These are phyloP conservation scores for Bombyx mori DNA, from an alignment of 1,140 invertebrate species.

Conservation along the genomic window ASM3026992v2 NC_085122.1:14278001-14278500, in stretches of 20 bases:
- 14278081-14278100: neutral
- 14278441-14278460: constrained; percentile 1
- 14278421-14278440: neutral
- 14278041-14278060: neutral
- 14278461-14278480: constrained; percentile 1
- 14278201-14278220: neutral
- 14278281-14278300: neutral
- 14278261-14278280: neutral
- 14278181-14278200: neutral
- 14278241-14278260: too few species aligned
- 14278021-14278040: neutral
- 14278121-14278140: neutral
- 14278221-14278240: too few species aligned
- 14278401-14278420: neutral
- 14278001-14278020: neutral
- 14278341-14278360: neutral
- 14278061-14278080: neutral
- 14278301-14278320: neutral
- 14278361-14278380: neutral
- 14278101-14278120: neutral
- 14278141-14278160: neutral
- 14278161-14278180: neutral
- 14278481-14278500: neutral
- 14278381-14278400: neutral
- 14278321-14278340: neutral